Conservation (phyloP, 2,113 vertebrate genomes). For the Elachura formosa region DNA sequence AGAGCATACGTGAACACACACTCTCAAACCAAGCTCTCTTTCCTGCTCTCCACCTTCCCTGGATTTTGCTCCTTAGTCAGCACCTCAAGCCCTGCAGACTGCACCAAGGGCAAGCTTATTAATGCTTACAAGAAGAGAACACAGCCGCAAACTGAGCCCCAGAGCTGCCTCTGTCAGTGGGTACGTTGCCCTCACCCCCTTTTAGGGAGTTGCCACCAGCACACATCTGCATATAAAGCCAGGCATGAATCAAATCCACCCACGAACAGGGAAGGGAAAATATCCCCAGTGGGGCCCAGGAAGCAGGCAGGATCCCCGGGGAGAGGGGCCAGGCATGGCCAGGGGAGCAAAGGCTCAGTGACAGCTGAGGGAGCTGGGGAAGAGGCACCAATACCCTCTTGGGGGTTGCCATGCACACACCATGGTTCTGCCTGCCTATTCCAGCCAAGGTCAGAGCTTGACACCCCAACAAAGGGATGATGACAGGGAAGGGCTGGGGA, state of each 20-base stretch:
- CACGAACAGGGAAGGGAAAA: not conserved
- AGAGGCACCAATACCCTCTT: not conserved
- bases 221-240: not conserved
- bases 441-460: not conserved
- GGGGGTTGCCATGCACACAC: fast-evolving
- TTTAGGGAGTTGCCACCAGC: not conserved
- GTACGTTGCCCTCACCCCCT: not conserved
- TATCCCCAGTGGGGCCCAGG: fast-evolving
- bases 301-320: not conserved
- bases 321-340: fast-evolving
- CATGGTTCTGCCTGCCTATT: not conserved
- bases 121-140: not conserved
- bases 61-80: conserved; percentile 10
- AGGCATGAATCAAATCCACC: not conserved
- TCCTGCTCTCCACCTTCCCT: fast-evolving
- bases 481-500: not conserved
- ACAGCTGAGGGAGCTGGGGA: not conserved
- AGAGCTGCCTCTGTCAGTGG: not conserved
- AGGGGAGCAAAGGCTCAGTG: not conserved
- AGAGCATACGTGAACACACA: not conserved
- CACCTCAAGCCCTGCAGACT: conserved; percentile 15
- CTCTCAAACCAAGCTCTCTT: not conserved
- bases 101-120: conserved; percentile 12
- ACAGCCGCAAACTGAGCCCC: not conserved
- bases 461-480: not conserved